Conservation (phyloP, 2,113 vertebrate species). For the Trachemys scripta region DNA sequence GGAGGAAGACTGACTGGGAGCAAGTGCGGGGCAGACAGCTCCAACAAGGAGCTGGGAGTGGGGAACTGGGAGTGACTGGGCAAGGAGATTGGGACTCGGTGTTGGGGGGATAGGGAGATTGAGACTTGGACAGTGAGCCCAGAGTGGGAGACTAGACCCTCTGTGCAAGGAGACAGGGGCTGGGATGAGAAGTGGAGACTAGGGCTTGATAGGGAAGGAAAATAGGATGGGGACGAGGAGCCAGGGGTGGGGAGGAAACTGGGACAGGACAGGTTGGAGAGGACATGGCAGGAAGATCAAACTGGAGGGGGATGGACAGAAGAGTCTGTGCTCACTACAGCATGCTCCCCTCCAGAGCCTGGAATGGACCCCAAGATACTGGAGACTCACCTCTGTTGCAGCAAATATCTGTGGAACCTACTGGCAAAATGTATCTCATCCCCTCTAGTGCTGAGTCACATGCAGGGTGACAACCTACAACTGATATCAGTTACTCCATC, state of each 20-base stretch:
- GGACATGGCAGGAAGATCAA: not conserved
- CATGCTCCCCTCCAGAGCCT: not conserved
- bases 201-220: not conserved
- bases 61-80: not conserved
- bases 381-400: not conserved
- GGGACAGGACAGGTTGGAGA: not conserved
- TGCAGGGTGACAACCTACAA: not conserved
- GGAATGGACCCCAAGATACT: not conserved
- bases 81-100: not conserved
- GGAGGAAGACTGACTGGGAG: not conserved
- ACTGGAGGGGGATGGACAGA: not conserved
- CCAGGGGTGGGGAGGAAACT: too few species aligned
- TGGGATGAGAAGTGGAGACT: not conserved
- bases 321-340: not conserved
- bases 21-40: too few species aligned
- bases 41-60: not conserved
- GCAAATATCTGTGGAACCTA: not conserved
- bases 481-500: not conserved
- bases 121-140: not conserved
- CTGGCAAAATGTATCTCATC: not conserved
- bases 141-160: not conserved
- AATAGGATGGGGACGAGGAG: not conserved
- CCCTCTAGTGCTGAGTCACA: not conserved
- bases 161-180: not conserved
- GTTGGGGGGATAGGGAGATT: not conserved